These are phyloP conservation scores for Chelon labrosus DNA, from an alignment of 2,797 vertebrate species.

Conservation along the genomic window DNA sequence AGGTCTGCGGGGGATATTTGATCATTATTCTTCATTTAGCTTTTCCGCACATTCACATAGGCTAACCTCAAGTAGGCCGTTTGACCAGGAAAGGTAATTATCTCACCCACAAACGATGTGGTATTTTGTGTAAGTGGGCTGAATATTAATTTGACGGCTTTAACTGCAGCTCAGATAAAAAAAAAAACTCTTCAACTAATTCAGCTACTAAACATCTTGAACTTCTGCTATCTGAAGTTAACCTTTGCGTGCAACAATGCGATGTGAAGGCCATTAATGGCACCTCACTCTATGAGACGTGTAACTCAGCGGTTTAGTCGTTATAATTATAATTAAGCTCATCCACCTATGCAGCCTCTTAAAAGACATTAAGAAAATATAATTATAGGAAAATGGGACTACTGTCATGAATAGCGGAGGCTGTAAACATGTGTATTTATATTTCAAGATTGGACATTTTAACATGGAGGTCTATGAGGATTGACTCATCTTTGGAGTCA, in stretches of 20 bases:
- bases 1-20: slow-evolving; percentile 25
- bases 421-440: no score
- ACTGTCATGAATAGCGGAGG: no score
- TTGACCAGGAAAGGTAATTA: slow-evolving; percentile 20
- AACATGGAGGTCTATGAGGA: no score
- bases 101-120: slow-evolving; percentile 30
- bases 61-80: slow-evolving; percentile 18
- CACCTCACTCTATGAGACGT: not conserved
- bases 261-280: slow-evolving; percentile 3
- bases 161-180: not conserved
- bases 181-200: slow-evolving; percentile 15
- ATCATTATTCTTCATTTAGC: slow-evolving; percentile 22
- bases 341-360: not conserved
- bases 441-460: no score
- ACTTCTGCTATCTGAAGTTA: slow-evolving; percentile 52
- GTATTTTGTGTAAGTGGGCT: slow-evolving; percentile 28
- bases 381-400: no score
- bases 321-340: not conserved
- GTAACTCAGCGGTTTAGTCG: not conserved
- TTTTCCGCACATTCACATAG: slow-evolving; percentile 10
- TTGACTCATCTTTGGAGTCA: no score
- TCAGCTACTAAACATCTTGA: slow-evolving; percentile 35
- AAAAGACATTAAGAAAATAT: not conserved
- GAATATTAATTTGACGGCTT: slow-evolving; percentile 26
- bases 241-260: slow-evolving; percentile 32